Evolutionary conservation across 2,797 vertebrate species (phyloP).

Genomic region (Helostoma temminkii): DNA sequence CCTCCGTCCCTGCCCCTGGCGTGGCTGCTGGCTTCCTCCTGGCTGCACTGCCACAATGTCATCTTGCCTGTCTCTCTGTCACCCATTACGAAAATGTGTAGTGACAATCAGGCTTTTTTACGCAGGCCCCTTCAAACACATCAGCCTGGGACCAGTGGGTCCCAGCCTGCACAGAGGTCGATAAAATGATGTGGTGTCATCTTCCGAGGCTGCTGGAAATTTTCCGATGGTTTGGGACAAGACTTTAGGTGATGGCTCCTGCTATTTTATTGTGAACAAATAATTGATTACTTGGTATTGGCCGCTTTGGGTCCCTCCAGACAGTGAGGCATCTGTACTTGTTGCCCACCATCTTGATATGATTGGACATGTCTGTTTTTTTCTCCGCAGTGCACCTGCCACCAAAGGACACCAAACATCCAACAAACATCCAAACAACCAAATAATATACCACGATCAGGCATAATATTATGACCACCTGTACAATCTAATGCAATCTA

Average conservation of each 20-base stretch:
- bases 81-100: slow-evolving; percentile 87
- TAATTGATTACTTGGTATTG: slow-evolving; percentile 61
- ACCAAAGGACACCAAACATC: background rate
- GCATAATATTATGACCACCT: no score
- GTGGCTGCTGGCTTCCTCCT: slow-evolving; percentile 84
- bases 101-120: slow-evolving; percentile 83
- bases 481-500: no score
- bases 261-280: slow-evolving; percentile 40
- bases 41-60: slow-evolving; percentile 86
- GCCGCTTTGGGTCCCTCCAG: slow-evolving; percentile 26
- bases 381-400: background rate
- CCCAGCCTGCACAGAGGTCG: slow-evolving; percentile 54
- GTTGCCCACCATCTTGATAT: slow-evolving; percentile 1
- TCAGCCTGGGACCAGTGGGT: slow-evolving; percentile 62
- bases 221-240: slow-evolving; percentile 36
- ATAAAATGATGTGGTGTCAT: slow-evolving; percentile 67
- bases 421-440: background rate
- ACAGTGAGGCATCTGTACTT: slow-evolving; percentile 41
- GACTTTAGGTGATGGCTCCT: slow-evolving; percentile 44
- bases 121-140: slow-evolving; percentile 47
- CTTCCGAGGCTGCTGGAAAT: slow-evolving; percentile 35
- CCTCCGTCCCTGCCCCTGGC: slow-evolving; percentile 83
- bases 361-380: background rate
- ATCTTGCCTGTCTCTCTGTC: slow-evolving; percentile 84
- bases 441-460: no score